These are phyloP conservation scores for Sitta carolinensis DNA, from an alignment of 2,797 vertebrate species.

Conservation along the genomic window DNA sequence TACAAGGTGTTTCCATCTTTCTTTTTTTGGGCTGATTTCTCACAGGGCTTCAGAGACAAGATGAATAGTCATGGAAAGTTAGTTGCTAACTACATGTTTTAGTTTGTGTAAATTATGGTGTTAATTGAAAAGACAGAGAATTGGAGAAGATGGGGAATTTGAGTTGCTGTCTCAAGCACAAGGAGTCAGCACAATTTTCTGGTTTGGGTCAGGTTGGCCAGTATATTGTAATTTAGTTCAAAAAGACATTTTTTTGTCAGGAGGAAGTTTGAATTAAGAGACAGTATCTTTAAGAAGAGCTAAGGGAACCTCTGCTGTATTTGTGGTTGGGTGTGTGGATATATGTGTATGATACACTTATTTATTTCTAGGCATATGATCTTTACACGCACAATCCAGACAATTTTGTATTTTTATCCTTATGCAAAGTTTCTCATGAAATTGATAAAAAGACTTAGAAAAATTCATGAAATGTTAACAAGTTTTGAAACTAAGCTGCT, in stretches of 20 bases:
- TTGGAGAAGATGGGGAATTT: neutral
- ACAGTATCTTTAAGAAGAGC: neutral
- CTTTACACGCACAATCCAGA: fast-evolving
- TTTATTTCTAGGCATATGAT: fast-evolving
- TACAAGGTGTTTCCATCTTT: neutral
- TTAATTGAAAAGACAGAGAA: neutral
- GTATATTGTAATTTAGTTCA: neutral
- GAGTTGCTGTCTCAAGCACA: neutral
- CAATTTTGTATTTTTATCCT: neutral
- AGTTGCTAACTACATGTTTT: neutral
- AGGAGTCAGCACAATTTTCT: neutral
- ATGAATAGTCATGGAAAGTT: neutral
- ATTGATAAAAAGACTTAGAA: neutral
- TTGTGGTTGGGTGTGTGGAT: neutral
- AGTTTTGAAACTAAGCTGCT: neutral
- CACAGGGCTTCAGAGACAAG: neutral
- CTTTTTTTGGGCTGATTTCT: neutral
- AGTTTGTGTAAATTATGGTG: neutral
- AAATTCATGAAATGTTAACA: neutral
- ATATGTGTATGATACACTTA: neutral
- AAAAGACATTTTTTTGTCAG: neutral
- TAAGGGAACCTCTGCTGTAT: neutral
- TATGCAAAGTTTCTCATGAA: neutral
- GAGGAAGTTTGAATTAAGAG: neutral
- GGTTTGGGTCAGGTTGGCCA: neutral